These are phyloP conservation scores for Thunnus thynnus DNA, from an alignment of 2,113 vertebrate species.

Conservation along the genomic window DNA sequence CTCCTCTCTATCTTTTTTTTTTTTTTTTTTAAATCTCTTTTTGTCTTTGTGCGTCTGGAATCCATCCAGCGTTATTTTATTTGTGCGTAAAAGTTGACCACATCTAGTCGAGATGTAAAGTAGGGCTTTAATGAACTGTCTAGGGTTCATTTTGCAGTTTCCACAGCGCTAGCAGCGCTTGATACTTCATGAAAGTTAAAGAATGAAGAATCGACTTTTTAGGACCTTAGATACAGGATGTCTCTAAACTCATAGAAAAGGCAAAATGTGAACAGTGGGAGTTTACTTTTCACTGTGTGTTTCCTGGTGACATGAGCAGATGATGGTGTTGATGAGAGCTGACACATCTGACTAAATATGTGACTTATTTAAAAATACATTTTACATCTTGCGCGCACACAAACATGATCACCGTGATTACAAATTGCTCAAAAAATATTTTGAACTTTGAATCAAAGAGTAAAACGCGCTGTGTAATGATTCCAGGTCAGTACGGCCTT, in stretches of 20 bases:
- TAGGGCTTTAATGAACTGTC: not conserved
- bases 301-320: not conserved
- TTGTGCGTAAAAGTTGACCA: conserved; percentile 23
- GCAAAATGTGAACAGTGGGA: not conserved
- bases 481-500: not conserved
- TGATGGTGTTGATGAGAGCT: conserved; percentile 7
- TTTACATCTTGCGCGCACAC: not conserved
- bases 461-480: not conserved
- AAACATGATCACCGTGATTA: too few species aligned
- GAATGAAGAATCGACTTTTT: fast-evolving
- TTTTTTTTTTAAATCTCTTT: not conserved
- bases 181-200: not conserved
- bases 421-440: too few species aligned
- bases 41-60: not conserved
- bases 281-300: not conserved
- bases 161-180: not conserved
- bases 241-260: not conserved
- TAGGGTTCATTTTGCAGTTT: not conserved
- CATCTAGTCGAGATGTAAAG: not conserved
- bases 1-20: not conserved
- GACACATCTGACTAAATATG: not conserved
- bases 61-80: not conserved
- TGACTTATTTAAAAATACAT: not conserved
- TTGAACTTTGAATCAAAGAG: not conserved
- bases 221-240: not conserved